Percentiles rank a stretch among this genome's conserved stretches.
phyloP scores from a whole-genome alignment of 2,888 invertebrate species.

The Plagodis dolabraria region DNA sequence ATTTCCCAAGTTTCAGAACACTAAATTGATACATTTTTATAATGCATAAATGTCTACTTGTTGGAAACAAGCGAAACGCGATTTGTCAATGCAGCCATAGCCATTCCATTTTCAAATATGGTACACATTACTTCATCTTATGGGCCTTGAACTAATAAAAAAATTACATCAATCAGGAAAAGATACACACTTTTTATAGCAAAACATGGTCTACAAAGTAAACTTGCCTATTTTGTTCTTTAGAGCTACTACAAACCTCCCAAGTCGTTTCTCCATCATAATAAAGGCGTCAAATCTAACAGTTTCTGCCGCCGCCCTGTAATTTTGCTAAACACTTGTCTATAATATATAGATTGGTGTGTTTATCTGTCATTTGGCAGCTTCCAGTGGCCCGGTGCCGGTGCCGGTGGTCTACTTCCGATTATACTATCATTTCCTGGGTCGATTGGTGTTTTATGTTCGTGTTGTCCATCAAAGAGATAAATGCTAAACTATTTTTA shows the following conservation, averaged over 20 bases:
- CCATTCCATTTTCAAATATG: too few species aligned
- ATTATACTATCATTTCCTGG: conserved; percentile 42
- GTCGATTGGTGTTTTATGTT: conserved; percentile 9
- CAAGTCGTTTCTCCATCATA: conserved; percentile 21
- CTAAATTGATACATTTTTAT: too few species aligned
- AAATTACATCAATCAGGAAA: too few species aligned
- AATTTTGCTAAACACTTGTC: conserved; percentile 68
- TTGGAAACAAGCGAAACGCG: too few species aligned
- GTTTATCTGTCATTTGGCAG: conserved; percentile 50
- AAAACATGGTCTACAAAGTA: too few species aligned
- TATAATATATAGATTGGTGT: conserved; percentile 14
- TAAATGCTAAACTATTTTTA: too few species aligned
- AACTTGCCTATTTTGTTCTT: background rate
- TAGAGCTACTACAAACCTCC: conserved; percentile 3
- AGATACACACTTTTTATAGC: too few species aligned
- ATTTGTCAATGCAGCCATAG: too few species aligned
- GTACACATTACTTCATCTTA: too few species aligned
- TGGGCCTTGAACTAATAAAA: too few species aligned
- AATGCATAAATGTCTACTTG: too few species aligned
- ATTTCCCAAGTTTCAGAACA: too few species aligned
- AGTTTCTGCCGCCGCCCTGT: conserved; percentile 66
- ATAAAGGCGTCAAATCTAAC: conserved; percentile 56
- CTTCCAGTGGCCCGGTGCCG: conserved; percentile 38
- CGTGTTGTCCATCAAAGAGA: conserved; percentile 1
- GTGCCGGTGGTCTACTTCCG: conserved; percentile 48